These are phyloP conservation scores for Microtus montanus DNA, from an alignment of 2,113 vertebrate genomes.

Conservation along the genomic window DNA sequence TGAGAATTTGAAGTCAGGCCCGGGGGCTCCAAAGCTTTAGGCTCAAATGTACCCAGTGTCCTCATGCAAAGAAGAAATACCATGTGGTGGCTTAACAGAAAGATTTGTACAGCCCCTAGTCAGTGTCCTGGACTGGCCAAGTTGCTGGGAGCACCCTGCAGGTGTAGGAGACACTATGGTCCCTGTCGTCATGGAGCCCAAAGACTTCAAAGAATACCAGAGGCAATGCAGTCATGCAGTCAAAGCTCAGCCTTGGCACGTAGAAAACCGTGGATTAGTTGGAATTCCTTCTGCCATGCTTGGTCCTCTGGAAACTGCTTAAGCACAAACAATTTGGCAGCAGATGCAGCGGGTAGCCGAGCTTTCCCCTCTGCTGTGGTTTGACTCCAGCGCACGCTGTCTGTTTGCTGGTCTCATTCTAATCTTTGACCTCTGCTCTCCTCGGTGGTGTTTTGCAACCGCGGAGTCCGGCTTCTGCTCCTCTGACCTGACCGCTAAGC, in stretches of 20 bases:
- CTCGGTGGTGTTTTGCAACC: not conserved
- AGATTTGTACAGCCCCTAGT: not conserved
- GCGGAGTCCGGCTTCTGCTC: not conserved
- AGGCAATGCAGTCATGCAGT: too few relatives aligned
- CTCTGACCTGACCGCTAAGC: not conserved
- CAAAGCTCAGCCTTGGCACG: not conserved
- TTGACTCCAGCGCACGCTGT: not conserved
- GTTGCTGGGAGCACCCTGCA: not conserved
- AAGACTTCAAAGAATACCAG: not conserved
- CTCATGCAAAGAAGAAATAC: not conserved
- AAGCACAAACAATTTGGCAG: not conserved
- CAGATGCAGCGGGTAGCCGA: not conserved
- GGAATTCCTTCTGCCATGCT: not conserved
- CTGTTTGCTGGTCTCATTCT: not conserved
- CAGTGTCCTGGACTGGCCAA: not conserved
- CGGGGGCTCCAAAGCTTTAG: not conserved
- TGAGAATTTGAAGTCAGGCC: not conserved
- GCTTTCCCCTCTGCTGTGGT: not conserved
- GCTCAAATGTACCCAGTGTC: not conserved
- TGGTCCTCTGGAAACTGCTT: not conserved
- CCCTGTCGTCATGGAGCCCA: not conserved
- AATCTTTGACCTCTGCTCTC: not conserved
- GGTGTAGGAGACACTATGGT: not conserved
- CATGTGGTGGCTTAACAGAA: not conserved
- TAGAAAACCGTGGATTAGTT: not conserved